phyloP scores from a whole-genome alignment of 2,888 invertebrate genomes.

The Heliconius ismenius region DNA sequence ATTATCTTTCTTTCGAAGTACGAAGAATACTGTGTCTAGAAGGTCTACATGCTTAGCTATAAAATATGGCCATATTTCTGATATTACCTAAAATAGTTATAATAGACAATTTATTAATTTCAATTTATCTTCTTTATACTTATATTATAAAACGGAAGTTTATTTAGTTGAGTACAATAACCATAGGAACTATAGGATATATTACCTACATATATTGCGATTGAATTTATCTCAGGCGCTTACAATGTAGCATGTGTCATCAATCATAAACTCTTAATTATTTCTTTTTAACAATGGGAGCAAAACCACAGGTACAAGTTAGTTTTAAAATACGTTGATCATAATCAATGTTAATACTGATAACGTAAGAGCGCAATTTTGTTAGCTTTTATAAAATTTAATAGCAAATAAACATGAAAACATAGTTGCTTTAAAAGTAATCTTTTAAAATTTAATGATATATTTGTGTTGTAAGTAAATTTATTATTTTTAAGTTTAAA shows the following conservation, averaged over 20 bases:
- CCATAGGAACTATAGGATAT: too few species aligned
- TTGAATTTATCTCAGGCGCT: too few species aligned
- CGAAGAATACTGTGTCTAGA: slow-evolving; percentile 92
- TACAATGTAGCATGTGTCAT: too few species aligned
- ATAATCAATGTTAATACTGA: not conserved
- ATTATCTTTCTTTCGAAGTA: slow-evolving; percentile 88
- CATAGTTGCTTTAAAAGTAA: not conserved
- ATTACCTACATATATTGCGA: too few species aligned
- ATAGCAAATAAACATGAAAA: not conserved
- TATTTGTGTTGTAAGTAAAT: too few species aligned
- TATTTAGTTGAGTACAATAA: too few species aligned
- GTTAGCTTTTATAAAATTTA: not conserved
- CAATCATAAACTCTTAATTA: too few species aligned
- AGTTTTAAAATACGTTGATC: not conserved
- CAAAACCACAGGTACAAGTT: not conserved
- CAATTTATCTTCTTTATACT: too few species aligned
- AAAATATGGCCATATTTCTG: slow-evolving; percentile 86
- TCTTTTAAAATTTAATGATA: too few species aligned
- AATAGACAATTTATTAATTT: not conserved
- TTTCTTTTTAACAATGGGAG: too few species aligned
- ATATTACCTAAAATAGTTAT: slow-evolving; percentile 59
- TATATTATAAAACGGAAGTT: too few species aligned
- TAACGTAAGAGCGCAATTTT: not conserved
- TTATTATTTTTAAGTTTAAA: too few species aligned
- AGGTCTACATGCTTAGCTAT: slow-evolving; percentile 89